Evolutionary conservation across 2,113 vertebrate species (phyloP).

Genomic region (Silurus meridionalis): DNA sequence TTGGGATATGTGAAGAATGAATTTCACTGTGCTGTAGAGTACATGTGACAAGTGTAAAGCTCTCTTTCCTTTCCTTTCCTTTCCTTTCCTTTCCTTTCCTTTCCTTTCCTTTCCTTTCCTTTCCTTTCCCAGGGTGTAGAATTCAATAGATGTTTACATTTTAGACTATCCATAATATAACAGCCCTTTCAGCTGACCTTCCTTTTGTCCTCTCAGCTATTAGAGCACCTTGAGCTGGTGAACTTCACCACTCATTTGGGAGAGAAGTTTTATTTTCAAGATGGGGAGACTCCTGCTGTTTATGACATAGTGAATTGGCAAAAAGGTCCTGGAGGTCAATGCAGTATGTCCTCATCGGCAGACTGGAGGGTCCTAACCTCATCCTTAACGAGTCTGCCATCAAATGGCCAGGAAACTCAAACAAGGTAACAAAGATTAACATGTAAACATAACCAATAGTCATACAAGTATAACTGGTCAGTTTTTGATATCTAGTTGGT

Average conservation of each 20-base stretch:
- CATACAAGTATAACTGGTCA: background rate
- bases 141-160: background rate
- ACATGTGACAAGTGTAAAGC: too few relatives aligned
- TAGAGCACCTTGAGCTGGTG: constrained; percentile 67
- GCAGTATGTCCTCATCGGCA: constrained; percentile 62
- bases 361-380: constrained; percentile 61
- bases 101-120: too few relatives aligned
- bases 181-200: background rate
- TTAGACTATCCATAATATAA: background rate
- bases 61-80: too few relatives aligned
- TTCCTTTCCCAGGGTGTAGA: background rate
- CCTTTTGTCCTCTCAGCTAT: constrained; percentile 60
- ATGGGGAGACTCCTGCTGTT: constrained; percentile 62
- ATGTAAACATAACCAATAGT: background rate
- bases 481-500: background rate
- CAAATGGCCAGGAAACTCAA: constrained; percentile 56
- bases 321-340: constrained; percentile 55
- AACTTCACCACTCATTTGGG: constrained; percentile 68
- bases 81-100: too few relatives aligned
- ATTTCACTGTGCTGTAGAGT: too few relatives aligned
- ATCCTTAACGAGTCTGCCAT: constrained; percentile 66
- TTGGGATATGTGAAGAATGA: too few relatives aligned
- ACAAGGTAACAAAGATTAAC: constrained; percentile 32
- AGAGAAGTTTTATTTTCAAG: constrained; percentile 67
- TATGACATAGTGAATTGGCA: constrained; percentile 77